Percentiles rank a stretch among this genome's conserved stretches.
Conservation (phyloP, 1,140 invertebrate species). For the Procambarus clarkii region DNA sequence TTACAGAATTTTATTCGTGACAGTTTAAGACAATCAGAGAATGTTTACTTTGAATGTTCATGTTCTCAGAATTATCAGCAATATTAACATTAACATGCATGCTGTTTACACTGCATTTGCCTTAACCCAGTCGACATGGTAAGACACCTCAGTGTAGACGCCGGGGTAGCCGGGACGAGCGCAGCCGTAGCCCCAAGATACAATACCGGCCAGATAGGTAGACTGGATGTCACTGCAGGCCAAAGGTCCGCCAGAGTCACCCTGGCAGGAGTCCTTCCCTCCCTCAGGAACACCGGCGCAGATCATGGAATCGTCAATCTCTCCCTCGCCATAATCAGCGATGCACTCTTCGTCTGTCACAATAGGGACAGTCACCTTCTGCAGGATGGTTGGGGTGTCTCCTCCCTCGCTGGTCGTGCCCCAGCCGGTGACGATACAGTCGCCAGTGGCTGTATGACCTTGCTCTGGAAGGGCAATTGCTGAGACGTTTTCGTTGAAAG, state of each 20-base stretch:
- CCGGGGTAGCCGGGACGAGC: constrained; percentile 59
- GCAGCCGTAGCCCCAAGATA: constrained; percentile 66
- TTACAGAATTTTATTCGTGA: background rate
- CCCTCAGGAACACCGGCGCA: constrained; percentile 66
- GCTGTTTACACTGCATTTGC: constrained; percentile 45
- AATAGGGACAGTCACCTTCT: constrained; percentile 76
- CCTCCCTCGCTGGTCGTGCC: constrained; percentile 61
- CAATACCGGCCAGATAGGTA: constrained; percentile 45
- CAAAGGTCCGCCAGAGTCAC: constrained; percentile 73
- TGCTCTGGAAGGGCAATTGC: constrained; percentile 27
- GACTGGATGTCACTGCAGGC: constrained; percentile 54
- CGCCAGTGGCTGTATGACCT: constrained; percentile 52
- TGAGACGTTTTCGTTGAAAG: constrained; percentile 24
- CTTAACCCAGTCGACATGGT: constrained; percentile 72
- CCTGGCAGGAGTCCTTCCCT: constrained; percentile 81
- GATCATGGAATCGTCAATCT: constrained; percentile 64
- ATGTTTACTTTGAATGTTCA: background rate
- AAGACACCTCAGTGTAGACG: constrained; percentile 59
- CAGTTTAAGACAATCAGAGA: background rate
- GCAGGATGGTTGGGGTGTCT: constrained; percentile 73
- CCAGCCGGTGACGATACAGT: constrained; percentile 73
- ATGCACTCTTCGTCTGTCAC: constrained; percentile 73
- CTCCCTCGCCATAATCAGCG: constrained; percentile 70
- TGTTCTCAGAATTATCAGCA: background rate
- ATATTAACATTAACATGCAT: too few relatives aligned